Evolutionary conservation across 2,113 vertebrate genomes (phyloP).

Genomic region (Prietella phreatophila): DNA sequence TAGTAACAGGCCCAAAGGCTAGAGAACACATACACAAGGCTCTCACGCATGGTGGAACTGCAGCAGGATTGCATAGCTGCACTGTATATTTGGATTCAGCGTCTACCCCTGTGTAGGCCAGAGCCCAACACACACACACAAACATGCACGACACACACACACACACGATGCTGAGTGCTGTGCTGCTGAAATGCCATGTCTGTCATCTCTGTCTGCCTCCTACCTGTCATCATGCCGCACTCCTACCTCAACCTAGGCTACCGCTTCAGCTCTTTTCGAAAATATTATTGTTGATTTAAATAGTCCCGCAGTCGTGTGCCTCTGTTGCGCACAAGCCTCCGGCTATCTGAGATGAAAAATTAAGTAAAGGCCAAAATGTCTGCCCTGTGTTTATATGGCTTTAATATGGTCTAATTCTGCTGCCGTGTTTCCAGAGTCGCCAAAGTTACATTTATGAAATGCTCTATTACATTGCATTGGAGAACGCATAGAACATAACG

Average conservation of each 20-base stretch:
- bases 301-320: constrained; percentile 28
- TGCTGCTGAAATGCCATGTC: constrained; percentile 52
- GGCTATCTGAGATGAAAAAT: constrained; percentile 24
- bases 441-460: background rate
- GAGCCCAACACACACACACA: background rate
- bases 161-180: constrained; percentile 9
- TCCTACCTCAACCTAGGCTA: constrained; percentile 34
- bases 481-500: background rate
- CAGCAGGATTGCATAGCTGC: constrained; percentile 16
- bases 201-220: constrained; percentile 54
- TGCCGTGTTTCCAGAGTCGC: background rate
- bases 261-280: constrained; percentile 40
- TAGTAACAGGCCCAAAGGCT: background rate
- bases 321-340: constrained; percentile 32
- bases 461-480: background rate
- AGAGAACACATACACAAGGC: background rate
- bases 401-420: constrained; percentile 26
- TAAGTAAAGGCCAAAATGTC: constrained; percentile 20
- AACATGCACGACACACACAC: constrained; percentile 11
- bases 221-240: constrained; percentile 50
- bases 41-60: constrained; percentile 4
- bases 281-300: constrained; percentile 60
- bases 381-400: constrained; percentile 24
- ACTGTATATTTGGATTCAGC: constrained; percentile 49
- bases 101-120: constrained; percentile 29